Evolutionary conservation across 1,140 invertebrate species (phyloP).

Genomic region (Stegodyphus mimosarum): DNA sequence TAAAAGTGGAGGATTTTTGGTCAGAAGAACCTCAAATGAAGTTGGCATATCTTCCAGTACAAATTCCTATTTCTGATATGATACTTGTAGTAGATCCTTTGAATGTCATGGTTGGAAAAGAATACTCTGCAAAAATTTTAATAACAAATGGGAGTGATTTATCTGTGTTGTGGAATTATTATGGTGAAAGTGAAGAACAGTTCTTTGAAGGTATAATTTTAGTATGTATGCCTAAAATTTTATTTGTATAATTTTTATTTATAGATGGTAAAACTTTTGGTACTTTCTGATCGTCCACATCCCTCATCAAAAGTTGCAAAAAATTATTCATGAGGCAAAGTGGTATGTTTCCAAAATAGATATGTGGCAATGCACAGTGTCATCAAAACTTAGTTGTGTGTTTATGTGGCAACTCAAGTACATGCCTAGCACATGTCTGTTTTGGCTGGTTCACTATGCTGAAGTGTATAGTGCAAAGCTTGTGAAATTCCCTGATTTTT

Average conservation of each 20-base stretch:
- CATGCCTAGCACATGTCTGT: no score
- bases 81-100: background rate
- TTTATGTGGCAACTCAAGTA: no score
- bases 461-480: no score
- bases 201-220: constrained; percentile 13
- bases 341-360: no score
- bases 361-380: no score
- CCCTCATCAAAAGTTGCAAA: no score
- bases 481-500: no score
- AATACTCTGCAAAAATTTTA: background rate
- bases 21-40: background rate
- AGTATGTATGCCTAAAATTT: background rate
- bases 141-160: constrained; percentile 34
- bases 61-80: constrained; percentile 30
- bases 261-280: no score
- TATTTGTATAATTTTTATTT: background rate
- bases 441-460: no score
- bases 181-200: constrained; percentile 7
- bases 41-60: constrained; percentile 11
- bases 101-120: constrained; percentile 7
- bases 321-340: no score
- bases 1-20: background rate
- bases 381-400: no score
- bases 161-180: constrained; percentile 37
- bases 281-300: no score